A percentile compares a stretch with the other conserved stretches of the same genome.
These are phyloP conservation scores for Sebastes ruberrimus DNA, from an alignment of 2,797 vertebrate species.

Conservation along the genomic window DNA sequence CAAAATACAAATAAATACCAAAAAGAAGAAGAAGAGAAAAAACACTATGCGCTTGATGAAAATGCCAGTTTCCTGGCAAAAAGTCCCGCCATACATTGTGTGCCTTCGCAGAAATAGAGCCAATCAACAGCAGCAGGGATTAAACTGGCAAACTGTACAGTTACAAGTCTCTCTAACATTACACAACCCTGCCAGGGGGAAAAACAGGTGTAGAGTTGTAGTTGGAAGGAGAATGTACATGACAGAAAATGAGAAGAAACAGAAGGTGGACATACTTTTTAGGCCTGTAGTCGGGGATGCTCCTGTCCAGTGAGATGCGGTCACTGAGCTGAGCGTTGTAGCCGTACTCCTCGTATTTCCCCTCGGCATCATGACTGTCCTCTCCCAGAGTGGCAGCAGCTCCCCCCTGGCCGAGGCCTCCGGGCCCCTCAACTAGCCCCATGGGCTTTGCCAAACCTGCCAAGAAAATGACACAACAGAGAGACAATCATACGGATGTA, in stretches of 20 bases:
- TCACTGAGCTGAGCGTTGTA: conserved; percentile 98
- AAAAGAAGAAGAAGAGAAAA: background rate
- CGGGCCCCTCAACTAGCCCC: conserved; percentile 95
- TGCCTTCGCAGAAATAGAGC: conserved; percentile 45
- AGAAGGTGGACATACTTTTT: conserved; percentile 87
- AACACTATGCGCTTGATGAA: background rate
- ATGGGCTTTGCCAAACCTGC: conserved; percentile 96
- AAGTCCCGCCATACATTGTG: conserved; percentile 7
- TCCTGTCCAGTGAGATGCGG: conserved; percentile 95
- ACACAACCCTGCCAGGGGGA: background rate
- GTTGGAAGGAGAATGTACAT: conserved; percentile 8
- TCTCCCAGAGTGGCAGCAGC: conserved; percentile 91
- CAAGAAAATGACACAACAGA: conserved; percentile 38
- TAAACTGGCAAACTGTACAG: conserved; percentile 28
- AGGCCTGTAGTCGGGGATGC: conserved; percentile 97
- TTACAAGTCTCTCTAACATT: conserved; percentile 15
- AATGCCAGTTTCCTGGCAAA: conserved; percentile 20
- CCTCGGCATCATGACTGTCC: conserved; percentile 89
- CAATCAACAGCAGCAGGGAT: conserved; percentile 42
- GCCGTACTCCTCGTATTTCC: conserved; percentile 94
- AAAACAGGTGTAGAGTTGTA: conserved; percentile 24
- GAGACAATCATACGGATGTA: conserved; percentile 25
- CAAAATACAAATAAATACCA: background rate
- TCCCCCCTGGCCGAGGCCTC: conserved; percentile 94
- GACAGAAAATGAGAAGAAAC: conserved; percentile 13